These are phyloP conservation scores for Chlorodrepanis virens DNA, from an alignment of 2,113 vertebrate genomes.

Conservation along the genomic window DNA sequence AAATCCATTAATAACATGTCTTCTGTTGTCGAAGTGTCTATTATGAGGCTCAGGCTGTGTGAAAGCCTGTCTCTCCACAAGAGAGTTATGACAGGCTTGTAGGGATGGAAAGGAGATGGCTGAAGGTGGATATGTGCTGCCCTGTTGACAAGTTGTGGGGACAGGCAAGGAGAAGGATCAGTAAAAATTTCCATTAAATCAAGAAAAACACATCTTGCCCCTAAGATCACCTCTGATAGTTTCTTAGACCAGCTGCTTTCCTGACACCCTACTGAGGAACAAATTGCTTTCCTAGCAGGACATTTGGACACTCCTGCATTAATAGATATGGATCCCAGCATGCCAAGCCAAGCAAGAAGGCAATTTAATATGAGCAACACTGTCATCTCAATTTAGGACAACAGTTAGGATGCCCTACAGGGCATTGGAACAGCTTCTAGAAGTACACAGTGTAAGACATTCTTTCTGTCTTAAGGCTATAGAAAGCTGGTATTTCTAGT, in stretches of 20 bases:
- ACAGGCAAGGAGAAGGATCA: constrained; percentile 56
- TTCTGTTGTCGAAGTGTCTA: constrained; percentile 56
- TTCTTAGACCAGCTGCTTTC: constrained; percentile 82
- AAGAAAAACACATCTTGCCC: constrained; percentile 76
- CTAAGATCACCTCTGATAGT: constrained; percentile 77
- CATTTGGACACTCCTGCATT: constrained; percentile 79
- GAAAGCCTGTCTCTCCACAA: constrained; percentile 55
- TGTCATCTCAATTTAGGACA: constrained; percentile 86
- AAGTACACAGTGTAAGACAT: constrained; percentile 62
- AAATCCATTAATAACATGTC: constrained; percentile 66
- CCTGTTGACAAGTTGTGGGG: constrained; percentile 58
- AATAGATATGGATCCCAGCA: constrained; percentile 81
- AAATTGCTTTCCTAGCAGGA: constrained; percentile 86
- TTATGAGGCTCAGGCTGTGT: constrained; percentile 47
- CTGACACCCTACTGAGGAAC: constrained; percentile 76
- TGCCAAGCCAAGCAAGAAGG: constrained; percentile 73
- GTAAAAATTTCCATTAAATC: constrained; percentile 78
- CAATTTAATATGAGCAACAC: constrained; percentile 82
- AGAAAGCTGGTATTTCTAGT: constrained; percentile 70
- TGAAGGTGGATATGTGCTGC: constrained; percentile 49
- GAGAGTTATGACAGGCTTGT: constrained; percentile 47
- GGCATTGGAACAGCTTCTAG: constrained; percentile 69
- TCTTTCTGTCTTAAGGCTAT: constrained; percentile 67
- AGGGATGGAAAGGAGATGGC: constrained; percentile 5
- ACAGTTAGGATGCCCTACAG: constrained; percentile 76